A percentile compares a stretch with the other conserved stretches of the same genome.
Conservation (phyloP, 2,888 invertebrate genomes). For the Rotaria socialis region DNA sequence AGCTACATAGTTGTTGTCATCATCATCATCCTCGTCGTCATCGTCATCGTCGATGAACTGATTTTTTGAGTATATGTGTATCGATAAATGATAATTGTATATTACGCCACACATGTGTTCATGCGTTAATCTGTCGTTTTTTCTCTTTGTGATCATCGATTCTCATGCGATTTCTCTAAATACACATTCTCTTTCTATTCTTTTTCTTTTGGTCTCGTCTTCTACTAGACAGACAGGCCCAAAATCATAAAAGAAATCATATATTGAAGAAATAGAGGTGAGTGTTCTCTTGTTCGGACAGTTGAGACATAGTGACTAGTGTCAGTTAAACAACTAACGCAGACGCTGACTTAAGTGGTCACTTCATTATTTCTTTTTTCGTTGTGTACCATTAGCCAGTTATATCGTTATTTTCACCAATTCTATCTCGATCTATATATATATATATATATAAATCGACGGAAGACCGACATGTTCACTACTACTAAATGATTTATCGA, state of each 20-base stretch:
- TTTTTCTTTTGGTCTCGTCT: background rate
- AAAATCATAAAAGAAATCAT: background rate
- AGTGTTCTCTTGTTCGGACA: background rate
- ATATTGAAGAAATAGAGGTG: background rate
- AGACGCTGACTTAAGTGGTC: background rate
- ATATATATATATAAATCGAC: background rate
- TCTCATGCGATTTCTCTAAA: background rate
- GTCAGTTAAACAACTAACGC: background rate
- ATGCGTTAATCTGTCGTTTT: background rate
- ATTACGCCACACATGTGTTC: conserved; percentile 4
- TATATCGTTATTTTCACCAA: background rate
- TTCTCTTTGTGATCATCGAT: background rate
- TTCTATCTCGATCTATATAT: background rate
- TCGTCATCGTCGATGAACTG: background rate
- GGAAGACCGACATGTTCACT: background rate
- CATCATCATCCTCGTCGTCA: background rate
- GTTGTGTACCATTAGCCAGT: background rate
- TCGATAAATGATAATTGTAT: conserved; percentile 4
- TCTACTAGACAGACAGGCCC: background rate
- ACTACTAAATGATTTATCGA: background rate
- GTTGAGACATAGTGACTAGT: background rate
- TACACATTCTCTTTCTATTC: too few relatives aligned
- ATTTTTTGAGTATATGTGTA: background rate
- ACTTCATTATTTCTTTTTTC: conserved; percentile 26
- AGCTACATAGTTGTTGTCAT: background rate